These are phyloP conservation scores for Acronicta alni DNA, from an alignment of 2,888 invertebrate genomes.

Conservation along the genomic window DNA sequence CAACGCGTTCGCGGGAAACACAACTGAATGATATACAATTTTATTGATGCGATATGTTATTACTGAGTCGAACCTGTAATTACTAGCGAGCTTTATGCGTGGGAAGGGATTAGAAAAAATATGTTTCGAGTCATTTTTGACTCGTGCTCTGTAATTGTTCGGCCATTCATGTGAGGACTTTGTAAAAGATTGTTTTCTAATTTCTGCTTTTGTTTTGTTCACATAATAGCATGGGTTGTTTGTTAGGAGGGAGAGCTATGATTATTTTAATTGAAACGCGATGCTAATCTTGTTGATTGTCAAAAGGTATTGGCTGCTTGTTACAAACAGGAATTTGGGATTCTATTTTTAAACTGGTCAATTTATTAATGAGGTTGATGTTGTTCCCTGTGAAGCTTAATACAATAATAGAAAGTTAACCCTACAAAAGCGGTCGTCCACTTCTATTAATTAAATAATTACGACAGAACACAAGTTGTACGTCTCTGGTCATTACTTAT, in stretches of 20 bases:
- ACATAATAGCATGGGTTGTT: slow-evolving; percentile 56
- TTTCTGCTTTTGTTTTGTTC: slow-evolving; percentile 65
- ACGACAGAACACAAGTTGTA: slow-evolving; percentile 44
- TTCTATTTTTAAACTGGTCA: too few relatives aligned
- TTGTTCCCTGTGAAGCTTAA: background rate
- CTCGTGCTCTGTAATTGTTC: slow-evolving; percentile 86
- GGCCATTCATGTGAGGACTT: slow-evolving; percentile 75
- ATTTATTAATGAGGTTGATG: background rate
- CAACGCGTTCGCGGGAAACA: slow-evolving; percentile 82
- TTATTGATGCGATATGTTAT: slow-evolving; percentile 89
- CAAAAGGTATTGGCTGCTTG: slow-evolving; percentile 29
- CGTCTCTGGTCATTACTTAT: slow-evolving; percentile 56
- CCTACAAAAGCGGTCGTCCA: slow-evolving; percentile 2
- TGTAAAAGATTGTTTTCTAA: slow-evolving; percentile 76
- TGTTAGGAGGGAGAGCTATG: slow-evolving; percentile 52
- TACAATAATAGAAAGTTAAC: slow-evolving; percentile 5
- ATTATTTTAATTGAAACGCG: slow-evolving; percentile 51
- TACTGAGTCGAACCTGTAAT: slow-evolving; percentile 86
- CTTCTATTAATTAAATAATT: slow-evolving; percentile 55
- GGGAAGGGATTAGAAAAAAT: slow-evolving; percentile 88
- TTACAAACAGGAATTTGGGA: background rate
- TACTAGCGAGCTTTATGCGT: slow-evolving; percentile 84
- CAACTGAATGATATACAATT: slow-evolving; percentile 88
- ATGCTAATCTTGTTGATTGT: slow-evolving; percentile 40
- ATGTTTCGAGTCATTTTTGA: slow-evolving; percentile 76